Evolutionary conservation across 2,797 vertebrate genomes (phyloP), one percentile per base, ranked within the genome.

Genomic region (Megalops cyprinoides): DNA sequence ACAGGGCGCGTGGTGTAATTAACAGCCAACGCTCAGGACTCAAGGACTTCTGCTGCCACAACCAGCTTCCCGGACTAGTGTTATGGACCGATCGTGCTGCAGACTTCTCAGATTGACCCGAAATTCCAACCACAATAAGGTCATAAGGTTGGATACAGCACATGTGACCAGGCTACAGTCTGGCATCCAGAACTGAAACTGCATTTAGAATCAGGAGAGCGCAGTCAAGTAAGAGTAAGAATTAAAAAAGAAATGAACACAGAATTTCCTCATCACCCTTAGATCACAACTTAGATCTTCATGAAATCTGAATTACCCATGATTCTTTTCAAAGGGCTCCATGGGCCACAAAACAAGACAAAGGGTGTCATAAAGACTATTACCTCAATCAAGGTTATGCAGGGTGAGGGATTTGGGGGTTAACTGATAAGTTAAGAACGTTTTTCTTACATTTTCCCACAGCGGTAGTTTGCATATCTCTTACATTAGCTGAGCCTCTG

Each of bases 1-100:
- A 44, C 55, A 8, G 14, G 23, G 25, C 25, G 10, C n/a, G 46
- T 10, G 6, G 23, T 42, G 81, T 81, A 81, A 81, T 81, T 76
- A 81, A 76, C 23, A 18, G 74, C 42, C 5, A 14, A 53, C 37
- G 10, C 8, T 23, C 23, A 53, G 18, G n/a, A 49, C 73, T 34
- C 46, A 42, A 74, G 46, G 25, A 49, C 73, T 44, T 7, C 37
- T 39, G 9, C 2, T 18, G 25, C 20, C 10, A 10, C n/a, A 8
- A 5, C 2, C n/a, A 6, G 42, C 71, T 74, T 74, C 12, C 10
- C 20, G 20, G 31, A 37, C 15, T 12, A 37, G 18, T n/a, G 4
- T 18, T 3, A 28, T 6, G 65, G 18, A 31, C 65, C 20, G 39
- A 71, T 44, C 37, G 42, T 39, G 10, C 67, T 39, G 1, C 37